phyloP scores from a whole-genome alignment of 2,797 vertebrate species.

The Tapirus indicus region DNA sequence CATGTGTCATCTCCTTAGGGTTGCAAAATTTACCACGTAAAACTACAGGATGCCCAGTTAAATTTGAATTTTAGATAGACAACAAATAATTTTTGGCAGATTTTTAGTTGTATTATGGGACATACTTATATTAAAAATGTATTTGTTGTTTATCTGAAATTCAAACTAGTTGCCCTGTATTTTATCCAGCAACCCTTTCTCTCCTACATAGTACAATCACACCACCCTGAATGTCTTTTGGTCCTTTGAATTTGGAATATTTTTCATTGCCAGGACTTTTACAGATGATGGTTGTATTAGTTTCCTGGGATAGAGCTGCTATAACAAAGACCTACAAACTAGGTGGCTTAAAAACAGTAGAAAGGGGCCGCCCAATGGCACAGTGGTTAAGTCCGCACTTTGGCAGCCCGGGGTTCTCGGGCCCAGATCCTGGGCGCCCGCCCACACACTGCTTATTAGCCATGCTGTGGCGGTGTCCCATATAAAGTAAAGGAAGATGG shows the following conservation, averaged over 20 bases:
- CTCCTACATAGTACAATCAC: neutral
- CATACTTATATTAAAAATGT: neutral
- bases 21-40: neutral
- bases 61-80: neutral
- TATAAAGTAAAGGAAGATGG: no score
- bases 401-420: no score
- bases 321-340: neutral
- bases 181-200: neutral
- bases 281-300: neutral
- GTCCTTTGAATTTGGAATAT: neutral
- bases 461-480: no score
- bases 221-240: neutral
- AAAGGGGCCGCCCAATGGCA: no score
- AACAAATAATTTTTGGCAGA: neutral
- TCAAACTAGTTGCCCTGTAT: neutral
- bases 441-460: no score
- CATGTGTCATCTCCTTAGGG: neutral
- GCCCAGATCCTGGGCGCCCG: no score
- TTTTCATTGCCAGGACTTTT: neutral
- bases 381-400: no score
- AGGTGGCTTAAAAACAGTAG: neutral
- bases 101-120: neutral
- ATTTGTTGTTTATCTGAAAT: neutral
- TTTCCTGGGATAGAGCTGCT: neutral
- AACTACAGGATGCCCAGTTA: neutral